Evolutionary conservation across 2,888 invertebrate species (phyloP).

Genomic region (Drosophila fungiperda): DNA sequence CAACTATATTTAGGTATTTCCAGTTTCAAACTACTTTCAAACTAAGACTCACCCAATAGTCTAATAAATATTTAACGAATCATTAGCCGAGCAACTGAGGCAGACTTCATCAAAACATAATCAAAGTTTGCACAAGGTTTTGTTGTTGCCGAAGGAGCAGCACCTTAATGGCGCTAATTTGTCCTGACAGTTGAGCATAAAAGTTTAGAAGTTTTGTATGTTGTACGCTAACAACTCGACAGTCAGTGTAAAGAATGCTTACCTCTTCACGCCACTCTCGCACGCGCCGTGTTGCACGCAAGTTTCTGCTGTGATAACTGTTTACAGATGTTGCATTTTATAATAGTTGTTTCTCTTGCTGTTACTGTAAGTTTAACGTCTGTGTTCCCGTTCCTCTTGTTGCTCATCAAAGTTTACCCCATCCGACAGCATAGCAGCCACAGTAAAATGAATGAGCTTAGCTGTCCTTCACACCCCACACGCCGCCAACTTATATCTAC

Average conservation of each 20-base stretch:
- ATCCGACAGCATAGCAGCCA: conserved; percentile 67
- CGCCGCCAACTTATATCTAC: neutral
- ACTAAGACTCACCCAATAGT: neutral
- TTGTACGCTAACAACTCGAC: conserved; percentile 14
- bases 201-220: conserved; percentile 17
- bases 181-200: conserved; percentile 48
- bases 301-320: conserved; percentile 66
- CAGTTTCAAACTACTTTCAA: neutral
- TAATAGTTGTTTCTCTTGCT: conserved; percentile 75
- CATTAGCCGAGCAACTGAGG: neutral
- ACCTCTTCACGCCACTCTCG: neutral
- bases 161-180: conserved; percentile 49
- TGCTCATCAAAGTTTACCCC: conserved; percentile 77
- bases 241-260: conserved; percentile 21
- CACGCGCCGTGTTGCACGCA: conserved; percentile 48
- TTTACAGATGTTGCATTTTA: conserved; percentile 78
- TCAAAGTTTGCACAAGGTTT: conserved; percentile 33
- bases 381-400: conserved; percentile 35
- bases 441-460: conserved; percentile 71
- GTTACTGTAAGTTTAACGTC: conserved; percentile 67
- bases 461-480: neutral
- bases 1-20: neutral
- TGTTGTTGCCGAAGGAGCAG: conserved; percentile 15
- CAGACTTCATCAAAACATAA: conserved; percentile 26
- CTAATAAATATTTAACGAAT: conserved; percentile 8